Evolutionary conservation across 2,113 vertebrate genomes (phyloP).

Genomic region (Rhagologus leucostigma): DNA sequence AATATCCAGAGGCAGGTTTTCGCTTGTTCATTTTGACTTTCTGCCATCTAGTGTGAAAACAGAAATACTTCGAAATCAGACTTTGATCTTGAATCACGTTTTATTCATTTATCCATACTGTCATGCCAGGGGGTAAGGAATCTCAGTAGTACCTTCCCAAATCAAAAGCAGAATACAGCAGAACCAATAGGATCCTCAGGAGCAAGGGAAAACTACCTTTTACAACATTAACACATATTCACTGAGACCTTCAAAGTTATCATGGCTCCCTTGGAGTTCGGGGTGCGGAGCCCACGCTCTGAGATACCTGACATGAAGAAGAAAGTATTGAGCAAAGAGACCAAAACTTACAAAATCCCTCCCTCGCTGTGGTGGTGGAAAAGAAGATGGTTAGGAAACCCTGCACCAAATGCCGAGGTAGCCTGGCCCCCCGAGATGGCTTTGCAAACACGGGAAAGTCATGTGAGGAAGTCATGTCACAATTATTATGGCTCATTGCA

Average conservation of each 20-base stretch:
- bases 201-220: neutral
- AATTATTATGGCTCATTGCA: neutral
- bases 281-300: neutral
- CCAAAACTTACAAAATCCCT: neutral
- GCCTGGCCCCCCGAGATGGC: neutral
- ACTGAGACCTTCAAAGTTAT: neutral
- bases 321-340: neutral
- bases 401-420: rapidly evolving
- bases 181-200: neutral
- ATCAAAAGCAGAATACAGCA: neutral
- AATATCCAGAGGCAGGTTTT: neutral
- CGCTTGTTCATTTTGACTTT: neutral
- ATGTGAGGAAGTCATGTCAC: neutral
- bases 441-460: neutral
- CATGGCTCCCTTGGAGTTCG: neutral
- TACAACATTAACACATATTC: neutral
- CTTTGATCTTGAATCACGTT: neutral
- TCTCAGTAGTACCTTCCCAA: neutral
- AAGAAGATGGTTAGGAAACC: neutral
- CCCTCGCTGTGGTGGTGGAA: neutral
- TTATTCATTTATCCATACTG: neutral
- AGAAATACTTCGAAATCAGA: neutral
- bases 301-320: neutral
- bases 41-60: neutral
- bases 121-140: neutral